Conservation (phyloP, 2,888 invertebrate genomes). For the Caenorhabditis plicata region DNA sequence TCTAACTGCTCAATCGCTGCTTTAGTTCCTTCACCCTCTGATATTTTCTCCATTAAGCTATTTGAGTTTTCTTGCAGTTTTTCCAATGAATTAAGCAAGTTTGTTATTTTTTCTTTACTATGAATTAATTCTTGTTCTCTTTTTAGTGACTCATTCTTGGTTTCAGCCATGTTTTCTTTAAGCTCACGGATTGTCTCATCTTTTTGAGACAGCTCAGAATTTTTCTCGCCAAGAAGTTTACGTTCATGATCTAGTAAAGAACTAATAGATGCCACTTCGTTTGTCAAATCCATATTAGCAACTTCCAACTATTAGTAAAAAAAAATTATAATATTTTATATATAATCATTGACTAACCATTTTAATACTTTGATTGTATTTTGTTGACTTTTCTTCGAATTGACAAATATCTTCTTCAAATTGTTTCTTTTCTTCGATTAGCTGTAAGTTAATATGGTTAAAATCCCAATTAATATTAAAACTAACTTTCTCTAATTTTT, state of each 20-base stretch:
- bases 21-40: slow-evolving; percentile 50
- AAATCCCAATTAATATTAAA: not conserved
- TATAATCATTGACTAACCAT: slow-evolving; percentile 11
- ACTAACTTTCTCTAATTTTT: slow-evolving; percentile 39
- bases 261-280: slow-evolving; percentile 37
- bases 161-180: slow-evolving; percentile 28
- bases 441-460: not conserved
- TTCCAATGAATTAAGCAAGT: slow-evolving; percentile 19
- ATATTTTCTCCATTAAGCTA: slow-evolving; percentile 38
- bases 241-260: slow-evolving; percentile 41
- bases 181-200: slow-evolving; percentile 18
- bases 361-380: slow-evolving; percentile 30
- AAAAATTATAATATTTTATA: not conserved
- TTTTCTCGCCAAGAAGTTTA: slow-evolving; percentile 26
- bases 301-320: slow-evolving; percentile 34
- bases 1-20: slow-evolving; percentile 46
- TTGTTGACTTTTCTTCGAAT: slow-evolving; percentile 31
- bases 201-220: slow-evolving; percentile 21
- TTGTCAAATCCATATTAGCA: slow-evolving; percentile 42
- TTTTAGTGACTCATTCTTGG: slow-evolving; percentile 12
- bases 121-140: slow-evolving; percentile 16
- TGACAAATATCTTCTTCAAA: slow-evolving; percentile 26
- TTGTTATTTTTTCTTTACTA: slow-evolving; percentile 16
- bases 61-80: slow-evolving; percentile 40
- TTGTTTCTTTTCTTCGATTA: slow-evolving; percentile 19